phyloP scores from a whole-genome alignment of 2,888 invertebrate genomes.

The Andrena praecox region DNA sequence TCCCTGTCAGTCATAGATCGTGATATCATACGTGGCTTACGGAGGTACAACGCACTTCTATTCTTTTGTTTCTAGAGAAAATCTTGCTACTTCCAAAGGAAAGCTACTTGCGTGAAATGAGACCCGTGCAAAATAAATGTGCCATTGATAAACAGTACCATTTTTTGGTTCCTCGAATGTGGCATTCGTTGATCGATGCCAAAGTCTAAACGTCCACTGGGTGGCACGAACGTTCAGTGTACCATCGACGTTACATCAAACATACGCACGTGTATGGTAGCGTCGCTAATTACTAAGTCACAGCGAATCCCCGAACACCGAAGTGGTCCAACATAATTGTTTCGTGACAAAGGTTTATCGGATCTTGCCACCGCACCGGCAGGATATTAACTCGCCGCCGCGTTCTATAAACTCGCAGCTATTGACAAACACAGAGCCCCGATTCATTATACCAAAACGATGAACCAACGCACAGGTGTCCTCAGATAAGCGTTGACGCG shows the following conservation, averaged over 20 bases:
- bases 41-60: neutral
- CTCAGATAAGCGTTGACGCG: neutral
- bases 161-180: no score
- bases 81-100: neutral
- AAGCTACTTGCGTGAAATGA: no score
- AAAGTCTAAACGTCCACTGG: no score
- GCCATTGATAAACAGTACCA: no score
- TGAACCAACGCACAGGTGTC: neutral
- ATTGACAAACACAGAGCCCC: constrained; percentile 28
- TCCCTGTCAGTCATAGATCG: neutral
- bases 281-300: constrained; percentile 41
- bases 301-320: constrained; percentile 26
- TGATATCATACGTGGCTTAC: neutral
- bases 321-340: constrained; percentile 43
- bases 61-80: neutral
- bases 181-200: no score
- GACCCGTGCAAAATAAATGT: no score
- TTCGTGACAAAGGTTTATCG: constrained; percentile 48
- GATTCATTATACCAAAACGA: constrained; percentile 19
- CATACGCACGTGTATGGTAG: constrained; percentile 6
- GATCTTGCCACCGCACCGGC: constrained; percentile 31
- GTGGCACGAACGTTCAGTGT: neutral
- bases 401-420: constrained; percentile 43
- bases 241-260: constrained; percentile 23
- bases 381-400: constrained; percentile 45